Percentiles rank a stretch among this genome's conserved stretches.
Evolutionary conservation across 2,888 invertebrate genomes (phyloP).

Genomic region (Leptura quadrifasciata): DNA sequence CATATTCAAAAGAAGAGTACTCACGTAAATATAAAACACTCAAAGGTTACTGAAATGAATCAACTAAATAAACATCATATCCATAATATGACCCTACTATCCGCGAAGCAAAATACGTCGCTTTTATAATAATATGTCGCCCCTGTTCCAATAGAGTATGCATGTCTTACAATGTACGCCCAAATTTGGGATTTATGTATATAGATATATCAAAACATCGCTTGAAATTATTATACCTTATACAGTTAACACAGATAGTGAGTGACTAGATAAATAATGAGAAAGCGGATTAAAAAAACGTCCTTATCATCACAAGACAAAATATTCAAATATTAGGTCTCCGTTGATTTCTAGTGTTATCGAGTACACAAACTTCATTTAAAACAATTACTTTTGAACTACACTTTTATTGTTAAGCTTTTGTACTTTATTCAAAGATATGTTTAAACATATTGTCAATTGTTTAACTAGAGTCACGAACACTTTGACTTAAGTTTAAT

Average conservation of each 20-base stretch:
- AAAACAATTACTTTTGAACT: neutral
- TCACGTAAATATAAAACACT: no score
- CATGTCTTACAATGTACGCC: slow-evolving; percentile 61
- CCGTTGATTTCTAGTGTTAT: neutral
- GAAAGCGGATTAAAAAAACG: slow-evolving; percentile 57
- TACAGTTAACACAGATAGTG: slow-evolving; percentile 64
- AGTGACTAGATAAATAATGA: slow-evolving; percentile 58
- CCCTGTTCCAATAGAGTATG: slow-evolving; percentile 65
- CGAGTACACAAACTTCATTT: neutral
- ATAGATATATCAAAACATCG: slow-evolving; percentile 64
- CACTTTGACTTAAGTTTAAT: neutral
- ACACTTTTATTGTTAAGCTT: slow-evolving; percentile 12
- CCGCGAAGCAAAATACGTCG: neutral
- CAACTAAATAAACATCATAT: no score
- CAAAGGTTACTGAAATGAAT: no score
- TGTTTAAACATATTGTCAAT: slow-evolving; percentile 31
- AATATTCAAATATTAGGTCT: neutral
- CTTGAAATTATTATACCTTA: slow-evolving; percentile 53
- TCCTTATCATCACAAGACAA: neutral
- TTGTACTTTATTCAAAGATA: slow-evolving; percentile 40
- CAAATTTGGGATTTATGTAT: slow-evolving; percentile 54
- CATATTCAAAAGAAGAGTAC: no score
- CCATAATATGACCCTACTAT: neutral
- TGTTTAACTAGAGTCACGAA: slow-evolving; percentile 5
- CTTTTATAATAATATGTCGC: neutral